Conservation (phyloP, 2,888 invertebrate genomes). For the Thumatha senex region DNA sequence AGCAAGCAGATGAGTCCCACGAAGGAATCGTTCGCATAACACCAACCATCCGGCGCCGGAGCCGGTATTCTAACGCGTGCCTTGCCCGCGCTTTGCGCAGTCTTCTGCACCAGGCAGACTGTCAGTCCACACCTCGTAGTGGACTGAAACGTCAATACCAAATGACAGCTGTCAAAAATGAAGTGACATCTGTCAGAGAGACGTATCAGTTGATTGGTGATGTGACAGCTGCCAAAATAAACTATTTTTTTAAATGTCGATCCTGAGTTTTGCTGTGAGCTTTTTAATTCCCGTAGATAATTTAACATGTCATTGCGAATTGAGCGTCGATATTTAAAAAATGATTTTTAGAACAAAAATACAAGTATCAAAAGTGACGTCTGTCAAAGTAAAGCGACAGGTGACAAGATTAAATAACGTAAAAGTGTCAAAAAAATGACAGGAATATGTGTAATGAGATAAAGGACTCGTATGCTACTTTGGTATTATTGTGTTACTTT, state of each 20-base stretch:
- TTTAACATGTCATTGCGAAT: conserved; percentile 54
- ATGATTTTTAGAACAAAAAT: conserved; percentile 7
- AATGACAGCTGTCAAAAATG: conserved; percentile 6
- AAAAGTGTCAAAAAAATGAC: conserved; percentile 19
- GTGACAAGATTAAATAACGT: conserved; percentile 6
- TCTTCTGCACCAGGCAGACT: conserved; percentile 66
- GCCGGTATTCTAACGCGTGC: conserved; percentile 60
- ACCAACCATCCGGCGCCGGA: conserved; percentile 60
- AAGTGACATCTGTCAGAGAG: conserved; percentile 20
- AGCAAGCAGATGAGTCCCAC: conserved; percentile 66
- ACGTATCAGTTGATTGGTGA: conserved; percentile 8
- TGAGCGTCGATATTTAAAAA: conserved; percentile 25
- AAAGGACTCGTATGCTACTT: conserved; percentile 29
- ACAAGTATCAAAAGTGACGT: conserved; percentile 16
- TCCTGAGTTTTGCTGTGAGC: no score
- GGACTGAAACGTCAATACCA: conserved; percentile 38
- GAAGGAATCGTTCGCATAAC: conserved; percentile 77
- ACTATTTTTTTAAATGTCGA: neutral
- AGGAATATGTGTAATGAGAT: conserved; percentile 26
- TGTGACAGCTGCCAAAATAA: conserved; percentile 11
- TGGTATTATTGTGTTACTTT: conserved; percentile 17
- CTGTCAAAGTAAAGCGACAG: neutral
- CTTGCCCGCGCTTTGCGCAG: conserved; percentile 70
- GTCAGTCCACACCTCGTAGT: conserved; percentile 54
- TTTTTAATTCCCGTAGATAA: no score